Conservation (phyloP, 2,113 vertebrate genomes). For the Vombatus ursinus region DNA sequence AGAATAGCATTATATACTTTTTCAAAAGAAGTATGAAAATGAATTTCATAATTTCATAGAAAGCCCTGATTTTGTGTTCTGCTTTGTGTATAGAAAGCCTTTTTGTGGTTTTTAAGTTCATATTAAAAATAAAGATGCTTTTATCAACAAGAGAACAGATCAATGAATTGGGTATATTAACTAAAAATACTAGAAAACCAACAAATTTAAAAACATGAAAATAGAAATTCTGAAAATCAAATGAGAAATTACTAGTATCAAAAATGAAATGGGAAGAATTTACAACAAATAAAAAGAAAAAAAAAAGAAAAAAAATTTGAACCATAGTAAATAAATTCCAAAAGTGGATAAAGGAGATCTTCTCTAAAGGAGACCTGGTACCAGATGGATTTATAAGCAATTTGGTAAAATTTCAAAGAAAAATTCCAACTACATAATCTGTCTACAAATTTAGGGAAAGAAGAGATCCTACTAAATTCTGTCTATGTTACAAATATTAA, state of each 20-base stretch:
- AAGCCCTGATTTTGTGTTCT: too few species aligned
- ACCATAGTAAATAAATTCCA: background rate
- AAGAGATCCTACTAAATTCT: background rate
- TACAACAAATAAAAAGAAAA: background rate
- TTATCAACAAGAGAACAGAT: too few species aligned
- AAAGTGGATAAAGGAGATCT: background rate
- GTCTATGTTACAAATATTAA: background rate
- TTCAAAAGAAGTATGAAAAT: too few species aligned
- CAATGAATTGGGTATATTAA: too few species aligned
- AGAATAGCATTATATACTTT: too few species aligned
- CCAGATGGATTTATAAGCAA: background rate
- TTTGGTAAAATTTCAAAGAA: background rate
- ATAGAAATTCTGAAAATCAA: background rate
- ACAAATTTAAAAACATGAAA: too few species aligned
- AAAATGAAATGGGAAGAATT: background rate
- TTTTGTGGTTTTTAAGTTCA: too few species aligned
- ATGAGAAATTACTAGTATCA: background rate
- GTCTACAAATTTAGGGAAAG: background rate
- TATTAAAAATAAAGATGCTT: too few species aligned
- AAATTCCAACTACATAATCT: background rate
- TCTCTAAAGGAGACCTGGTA: background rate
- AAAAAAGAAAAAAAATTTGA: background rate
- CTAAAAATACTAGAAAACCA: too few species aligned
- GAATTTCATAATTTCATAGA: too few species aligned
- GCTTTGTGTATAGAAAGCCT: too few species aligned